phyloP scores from a whole-genome alignment of 2,888 invertebrate species.

The Amphiduros pacificus region DNA sequence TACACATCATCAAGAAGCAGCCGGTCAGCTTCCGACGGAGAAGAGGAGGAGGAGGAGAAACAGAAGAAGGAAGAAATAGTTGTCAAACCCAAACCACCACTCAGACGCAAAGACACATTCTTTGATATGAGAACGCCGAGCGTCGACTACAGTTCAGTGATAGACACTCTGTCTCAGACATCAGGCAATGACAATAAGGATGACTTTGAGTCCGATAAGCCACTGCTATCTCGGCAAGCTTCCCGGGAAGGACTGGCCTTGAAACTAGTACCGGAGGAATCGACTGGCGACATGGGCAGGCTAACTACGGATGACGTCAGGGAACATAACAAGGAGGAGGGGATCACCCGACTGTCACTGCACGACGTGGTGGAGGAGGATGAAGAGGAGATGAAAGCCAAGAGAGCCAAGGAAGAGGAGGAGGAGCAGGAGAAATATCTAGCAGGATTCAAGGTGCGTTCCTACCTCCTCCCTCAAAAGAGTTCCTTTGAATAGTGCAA shows the following conservation, averaged over 20 bases:
- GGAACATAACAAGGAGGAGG: no score
- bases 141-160: slow-evolving; percentile 28
- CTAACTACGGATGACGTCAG: no score
- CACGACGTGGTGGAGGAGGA: slow-evolving; percentile 9
- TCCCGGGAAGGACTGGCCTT: no score
- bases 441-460: slow-evolving; percentile 41
- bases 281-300: no score
- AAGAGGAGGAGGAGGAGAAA: slow-evolving; percentile 7
- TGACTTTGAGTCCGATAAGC: slow-evolving; percentile 20
- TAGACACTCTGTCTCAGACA: slow-evolving; percentile 21
- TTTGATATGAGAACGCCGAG: slow-evolving; percentile 26
- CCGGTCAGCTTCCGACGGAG: not conserved
- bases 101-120: slow-evolving; percentile 19
- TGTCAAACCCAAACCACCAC: not conserved
- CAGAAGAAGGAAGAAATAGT: not conserved
- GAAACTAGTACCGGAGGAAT: no score
- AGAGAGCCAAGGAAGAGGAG: not conserved
- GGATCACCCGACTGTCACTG: no score
- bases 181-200: slow-evolving; percentile 1
- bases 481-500: no score
- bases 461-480: not conserved
- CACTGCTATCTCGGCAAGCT: no score
- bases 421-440: slow-evolving; percentile 35
- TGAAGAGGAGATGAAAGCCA: not conserved
- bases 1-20: not conserved